Evolutionary conservation across 2,113 vertebrate species (phyloP).

Genomic region (Sapajus apella): DNA sequence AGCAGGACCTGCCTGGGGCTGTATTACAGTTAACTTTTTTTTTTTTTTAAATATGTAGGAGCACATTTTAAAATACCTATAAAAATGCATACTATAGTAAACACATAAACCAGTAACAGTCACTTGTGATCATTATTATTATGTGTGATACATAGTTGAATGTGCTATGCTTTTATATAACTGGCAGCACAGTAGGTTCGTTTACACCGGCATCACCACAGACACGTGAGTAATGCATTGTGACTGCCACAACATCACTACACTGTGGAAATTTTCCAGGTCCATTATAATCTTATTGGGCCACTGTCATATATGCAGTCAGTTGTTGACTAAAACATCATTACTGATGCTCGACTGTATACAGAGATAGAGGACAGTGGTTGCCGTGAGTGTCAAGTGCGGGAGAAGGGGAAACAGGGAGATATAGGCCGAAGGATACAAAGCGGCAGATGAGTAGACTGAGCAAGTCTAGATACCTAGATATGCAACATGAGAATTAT

Average conservation of each 20-base stretch:
- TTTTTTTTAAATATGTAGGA: neutral
- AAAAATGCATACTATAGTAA: neutral
- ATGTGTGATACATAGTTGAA: neutral
- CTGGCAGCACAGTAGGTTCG: neutral
- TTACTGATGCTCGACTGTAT: neutral
- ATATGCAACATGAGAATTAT: neutral
- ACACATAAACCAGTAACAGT: neutral
- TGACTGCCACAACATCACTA: neutral
- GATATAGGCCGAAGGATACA: neutral
- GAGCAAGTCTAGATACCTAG: neutral
- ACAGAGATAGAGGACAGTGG: neutral
- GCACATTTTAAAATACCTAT: neutral
- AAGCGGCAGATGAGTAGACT: neutral
- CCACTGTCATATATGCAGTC: neutral
- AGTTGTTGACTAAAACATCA: neutral
- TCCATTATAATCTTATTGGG: neutral
- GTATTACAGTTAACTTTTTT: neutral
- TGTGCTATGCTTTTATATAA: neutral
- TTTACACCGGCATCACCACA: neutral
- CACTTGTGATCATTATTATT: neutral
- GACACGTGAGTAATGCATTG: neutral
- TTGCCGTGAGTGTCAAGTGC: neutral
- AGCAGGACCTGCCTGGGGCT: neutral
- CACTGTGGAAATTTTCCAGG: neutral
- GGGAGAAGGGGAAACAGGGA: neutral